Base-by-base conservation (phyloP, 2,888 invertebrate species). In the Pseudoips prasinana region DNA sequence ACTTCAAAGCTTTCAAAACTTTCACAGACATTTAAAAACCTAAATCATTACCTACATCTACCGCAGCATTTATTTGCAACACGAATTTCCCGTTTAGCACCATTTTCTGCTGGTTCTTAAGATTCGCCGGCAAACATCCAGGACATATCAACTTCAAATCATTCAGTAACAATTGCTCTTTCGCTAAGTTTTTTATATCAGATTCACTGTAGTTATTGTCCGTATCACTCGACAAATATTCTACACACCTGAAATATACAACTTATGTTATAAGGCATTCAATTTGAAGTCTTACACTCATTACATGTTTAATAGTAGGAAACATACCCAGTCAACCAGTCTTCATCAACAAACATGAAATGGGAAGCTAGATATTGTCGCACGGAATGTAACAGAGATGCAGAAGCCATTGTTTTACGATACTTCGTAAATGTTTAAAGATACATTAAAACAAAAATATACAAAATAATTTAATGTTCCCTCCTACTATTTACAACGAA, bases 101-200 rank as follows among this genome's bases (percentile, higher is more conserved):
- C 0, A 79, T 82, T 52, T 85, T 89, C 23, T 73, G 73, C 39
- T 89, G 74, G 7, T 68, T 60, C 1, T 70, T 72, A 10, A 94
- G 64, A 62, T 91, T 89, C 1, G 63, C 65, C 0, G 94, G 94
- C 23, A 94, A 68, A 27, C 89, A 90, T 0, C 91, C 90, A 0
- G 90, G 89, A 44, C 92, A 90, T 26, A 93, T 90, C 8, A 92
- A 91, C 33, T 91, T 83, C 27, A 94, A 70, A 66, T 94, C 92
- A 49, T 91, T 87, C 2, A 92, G 66, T 25, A 92, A 67, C 94
- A 93, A 94, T 60, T 94, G 94, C 36, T 91, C 89, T 49, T 87
- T 91, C 0, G 91, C 92, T 61, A 90, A 90, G 30, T 73, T 71
- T 52, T 90, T 78, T 32, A 93, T 77, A 10, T 91, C 87, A n/a